Base-by-base conservation (phyloP, 2,888 invertebrate genomes). In the Hypena proboscidalis region DNA sequence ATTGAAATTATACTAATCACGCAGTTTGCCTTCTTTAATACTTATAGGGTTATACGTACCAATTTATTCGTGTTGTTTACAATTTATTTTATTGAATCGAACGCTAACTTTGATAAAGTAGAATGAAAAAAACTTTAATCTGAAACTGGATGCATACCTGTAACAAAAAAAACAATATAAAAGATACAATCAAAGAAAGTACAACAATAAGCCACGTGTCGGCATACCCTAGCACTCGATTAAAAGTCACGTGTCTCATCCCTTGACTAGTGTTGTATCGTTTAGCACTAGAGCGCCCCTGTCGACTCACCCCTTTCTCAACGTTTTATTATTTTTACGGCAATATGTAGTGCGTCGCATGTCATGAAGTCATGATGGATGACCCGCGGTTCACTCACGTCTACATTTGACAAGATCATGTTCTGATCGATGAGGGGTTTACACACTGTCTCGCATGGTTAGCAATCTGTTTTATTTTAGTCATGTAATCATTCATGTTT, bases 281-380 rank as follows among this genome's bases (percentile, higher is more conserved):
- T 31, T 63, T 67, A 50, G 32, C 63, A 52, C 43, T 52, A 37
- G 37, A 35, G 9, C 15, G 4, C 8, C 9, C 30, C 41, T 27
- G 23, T 29, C 34, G 36, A 47, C 37, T 4, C 4, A 61, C 62
- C 61, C 60, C 49, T 49, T 61, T 36, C 42, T 57, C 27, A 5
- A 13, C 52, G 60, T 67, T 63, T 51, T 67, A 56, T 59, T 64
- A 67, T 63, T 52, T 63, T 55, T 19, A 41, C 43, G 42, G 37
- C 60, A 52, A 63, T 63, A 63, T 63, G 63, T 47, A 39, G 48
- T 31, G 31, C 8, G 44, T 50, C 48, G 43, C 58, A 43, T 47
- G 67, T n/a, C n/a, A n/a, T n/a, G 45, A 41, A 26, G 17, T 8
- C 8, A 32, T 63, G 62, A 67, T 58, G 45, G 67, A 63, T 63